Evolutionary conservation across 2,888 invertebrate genomes (phyloP), one percentile per base, ranked within the genome.

Genomic region (Cheilosia impressa): DNA sequence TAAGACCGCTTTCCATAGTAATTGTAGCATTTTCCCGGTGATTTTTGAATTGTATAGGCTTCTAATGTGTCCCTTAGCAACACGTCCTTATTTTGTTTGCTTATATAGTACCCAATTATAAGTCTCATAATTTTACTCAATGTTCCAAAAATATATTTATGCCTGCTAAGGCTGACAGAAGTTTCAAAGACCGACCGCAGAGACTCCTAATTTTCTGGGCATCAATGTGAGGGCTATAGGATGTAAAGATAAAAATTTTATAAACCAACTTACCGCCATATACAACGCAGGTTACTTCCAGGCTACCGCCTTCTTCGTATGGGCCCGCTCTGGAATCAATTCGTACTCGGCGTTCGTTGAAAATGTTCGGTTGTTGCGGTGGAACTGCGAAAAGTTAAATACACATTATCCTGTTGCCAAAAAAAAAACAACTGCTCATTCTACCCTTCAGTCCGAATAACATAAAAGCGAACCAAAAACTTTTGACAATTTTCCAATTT

Each of bases 221-320:
- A 31, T 9, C 2, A 31, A 9, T 27, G 6, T 27, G 27, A 31
- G 9, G 1, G 27, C 0, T 27, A 27, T 27, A 5, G 9, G 7
- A 1, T 31, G 31, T 31, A 31, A 31, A 31, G 7, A 31, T 27
- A 27, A 27, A 27, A 22, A 22, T 17, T 47, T 1, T 4, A 19
- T 15, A 43, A 43, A 15, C 0, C 34, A 24, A 92, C 94, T 94
- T 93, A 96, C 96, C 96, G 91, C 96, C 96, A 78, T 94, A 93
- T 84, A 96, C 96, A 88, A 95, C 94, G 90, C 96, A 96, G 81
- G 94, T 95, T 77, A 96, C 93, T 90, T 94, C 94, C 93, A 96
- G 94, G 88, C 95, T 94, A 60, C 94, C 94, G 47, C 95, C 95
- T 91, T 96, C 96, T 89, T 94, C 94, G 89, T 95, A 96, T 27